Evolutionary conservation across 2,797 vertebrate species (phyloP).

Genomic region (Heterohyrax brucei): DNA sequence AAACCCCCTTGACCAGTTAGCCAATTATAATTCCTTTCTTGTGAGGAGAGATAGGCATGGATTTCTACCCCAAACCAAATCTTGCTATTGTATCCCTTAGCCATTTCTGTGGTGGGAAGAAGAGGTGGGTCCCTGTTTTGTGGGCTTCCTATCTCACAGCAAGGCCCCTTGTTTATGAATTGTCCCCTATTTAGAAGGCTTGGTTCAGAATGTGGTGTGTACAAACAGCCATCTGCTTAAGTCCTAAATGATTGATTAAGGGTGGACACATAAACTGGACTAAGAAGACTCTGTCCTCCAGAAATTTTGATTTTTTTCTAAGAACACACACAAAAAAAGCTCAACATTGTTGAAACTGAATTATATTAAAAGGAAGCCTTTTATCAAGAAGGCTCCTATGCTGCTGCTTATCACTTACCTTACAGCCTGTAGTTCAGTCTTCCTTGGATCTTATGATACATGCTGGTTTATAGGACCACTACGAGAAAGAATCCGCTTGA

Average conservation of each 20-base stretch:
- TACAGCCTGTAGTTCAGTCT: background rate
- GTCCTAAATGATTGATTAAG: background rate
- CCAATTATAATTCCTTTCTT: background rate
- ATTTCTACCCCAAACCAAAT: rapidly evolving
- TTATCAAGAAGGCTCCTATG: background rate
- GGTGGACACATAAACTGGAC: background rate
- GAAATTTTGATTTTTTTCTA: background rate
- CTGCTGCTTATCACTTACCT: rapidly evolving
- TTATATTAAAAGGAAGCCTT: background rate
- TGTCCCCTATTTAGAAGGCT: background rate
- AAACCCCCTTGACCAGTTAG: too few relatives aligned
- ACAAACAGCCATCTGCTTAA: background rate
- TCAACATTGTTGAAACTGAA: background rate
- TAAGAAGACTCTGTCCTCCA: background rate
- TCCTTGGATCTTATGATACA: background rate
- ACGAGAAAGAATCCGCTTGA: too few relatives aligned
- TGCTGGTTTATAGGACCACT: too few relatives aligned
- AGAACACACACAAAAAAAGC: background rate
- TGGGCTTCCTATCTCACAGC: background rate
- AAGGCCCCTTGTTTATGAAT: rapidly evolving
- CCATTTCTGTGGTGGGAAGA: background rate
- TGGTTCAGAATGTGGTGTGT: rapidly evolving
- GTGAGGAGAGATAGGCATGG: background rate
- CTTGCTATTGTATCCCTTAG: rapidly evolving
- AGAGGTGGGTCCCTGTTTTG: rapidly evolving